Conservation (phyloP, 2,888 invertebrate genomes). For the Dryococelus australis region DNA sequence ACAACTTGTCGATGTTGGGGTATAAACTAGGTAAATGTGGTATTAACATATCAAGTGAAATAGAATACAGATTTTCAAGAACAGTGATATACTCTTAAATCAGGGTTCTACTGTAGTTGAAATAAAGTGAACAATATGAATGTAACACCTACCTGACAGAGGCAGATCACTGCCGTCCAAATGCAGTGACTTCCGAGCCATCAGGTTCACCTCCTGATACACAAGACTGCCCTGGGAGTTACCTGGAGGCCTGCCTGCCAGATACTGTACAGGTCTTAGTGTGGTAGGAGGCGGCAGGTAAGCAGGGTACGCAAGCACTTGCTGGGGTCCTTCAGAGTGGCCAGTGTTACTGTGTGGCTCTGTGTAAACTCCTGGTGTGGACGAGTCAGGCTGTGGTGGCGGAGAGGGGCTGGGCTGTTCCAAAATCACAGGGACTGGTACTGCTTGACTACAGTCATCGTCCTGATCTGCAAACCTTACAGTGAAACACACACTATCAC, state of each 20-base stretch:
- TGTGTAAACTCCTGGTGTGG: conserved; percentile 33
- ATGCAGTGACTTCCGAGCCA: conserved; percentile 59
- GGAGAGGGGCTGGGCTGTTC: conserved; percentile 29
- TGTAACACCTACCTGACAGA: conserved; percentile 60
- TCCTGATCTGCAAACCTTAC: not conserved
- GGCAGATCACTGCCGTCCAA: conserved; percentile 66
- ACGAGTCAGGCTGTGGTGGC: conserved; percentile 30
- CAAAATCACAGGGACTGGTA: conserved; percentile 26
- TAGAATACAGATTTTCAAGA: too few relatives aligned
- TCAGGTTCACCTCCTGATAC: conserved; percentile 53
- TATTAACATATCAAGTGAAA: too few relatives aligned
- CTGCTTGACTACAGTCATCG: not conserved
- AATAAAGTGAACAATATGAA: conserved; percentile 49
- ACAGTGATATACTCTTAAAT: too few relatives aligned
- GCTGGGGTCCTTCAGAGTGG: not conserved
- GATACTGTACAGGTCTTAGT: not conserved
- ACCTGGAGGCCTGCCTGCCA: conserved; percentile 22
- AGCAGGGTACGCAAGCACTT: not conserved
- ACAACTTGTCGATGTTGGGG: too few relatives aligned
- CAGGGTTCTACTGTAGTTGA: too few relatives aligned
- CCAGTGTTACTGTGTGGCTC: conserved; percentile 25
- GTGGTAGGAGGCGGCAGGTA: not conserved
- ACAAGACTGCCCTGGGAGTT: conserved; percentile 31
- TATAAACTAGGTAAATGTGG: too few relatives aligned
- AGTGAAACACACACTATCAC: too few relatives aligned